Evolutionary conservation across 2,113 vertebrate species (phyloP), one percentile per base, ranked within the genome.

Genomic region (Lagopus muta): DNA sequence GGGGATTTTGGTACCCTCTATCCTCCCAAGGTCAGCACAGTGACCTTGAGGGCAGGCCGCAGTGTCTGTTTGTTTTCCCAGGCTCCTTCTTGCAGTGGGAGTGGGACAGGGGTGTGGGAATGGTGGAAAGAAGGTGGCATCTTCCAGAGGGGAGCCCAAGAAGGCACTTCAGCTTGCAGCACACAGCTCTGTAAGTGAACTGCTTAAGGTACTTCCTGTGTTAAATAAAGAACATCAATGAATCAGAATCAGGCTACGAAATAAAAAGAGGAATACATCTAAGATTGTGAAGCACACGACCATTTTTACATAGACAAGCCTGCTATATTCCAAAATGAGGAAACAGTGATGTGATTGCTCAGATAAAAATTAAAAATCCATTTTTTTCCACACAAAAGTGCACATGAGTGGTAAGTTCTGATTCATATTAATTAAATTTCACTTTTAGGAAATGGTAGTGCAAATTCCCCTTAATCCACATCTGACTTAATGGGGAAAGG

Each of bases 31-130:
- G 95, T 95, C 95, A 97, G 78, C 61, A 73, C 54, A 43, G 70
- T 86, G 94, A 95, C 92, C 82, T 90, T 88, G 76, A 95, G 94
- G 88, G 85, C 76, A 86, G 66, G 57, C 82, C 91, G 10, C 80
- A 77, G 83, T 79, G 38, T 85, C 91, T 94, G 80, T 93, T 94
- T 94, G 84, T 96, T 96, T 97, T 97, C 95, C 94, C 96, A 97
- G 88, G 93, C 90, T 95, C 85, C 81, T 76, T 72, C 54, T 88
- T 86, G 70, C 61, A 74, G 82, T 43, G 55, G 76, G 88, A 88
- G 70, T 52, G 62, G 74, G 66, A 77, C 34, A n/a, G 55, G 21
- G 32, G 52, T n/a, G 25, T 54, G 61, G 89, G 55, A 95, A 93
- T 38, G 18, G 66, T 62, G 54, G 62, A 54, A 65, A 94, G 52